Evolutionary conservation across 2,888 invertebrate genomes (phyloP).

Genomic region (Reticulitermes lucifugus): DNA sequence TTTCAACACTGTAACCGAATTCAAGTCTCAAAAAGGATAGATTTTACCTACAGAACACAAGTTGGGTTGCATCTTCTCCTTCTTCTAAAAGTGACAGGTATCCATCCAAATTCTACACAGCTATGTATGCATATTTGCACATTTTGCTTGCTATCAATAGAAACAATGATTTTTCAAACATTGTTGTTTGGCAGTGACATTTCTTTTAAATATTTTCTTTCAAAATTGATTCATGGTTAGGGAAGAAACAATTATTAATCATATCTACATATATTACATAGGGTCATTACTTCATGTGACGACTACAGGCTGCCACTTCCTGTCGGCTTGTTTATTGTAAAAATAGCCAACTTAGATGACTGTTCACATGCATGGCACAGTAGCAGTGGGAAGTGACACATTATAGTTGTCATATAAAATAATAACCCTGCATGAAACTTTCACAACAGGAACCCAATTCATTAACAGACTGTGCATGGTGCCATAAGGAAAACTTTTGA

Average conservation of each 20-base stretch:
- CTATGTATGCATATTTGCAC: constrained; percentile 25
- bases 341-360: too few relatives aligned
- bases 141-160: constrained; percentile 38
- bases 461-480: constrained; percentile 41
- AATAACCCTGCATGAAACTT: neutral
- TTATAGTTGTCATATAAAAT: too few relatives aligned
- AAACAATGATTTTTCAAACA: constrained; percentile 36
- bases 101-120: constrained; percentile 31
- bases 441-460: constrained; percentile 9
- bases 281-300: too few relatives aligned
- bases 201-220: constrained; percentile 36
- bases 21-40: constrained; percentile 17
- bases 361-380: too few relatives aligned
- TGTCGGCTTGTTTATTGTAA: too few relatives aligned
- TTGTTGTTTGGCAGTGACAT: constrained; percentile 41
- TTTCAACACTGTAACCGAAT: neutral
- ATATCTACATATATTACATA: constrained; percentile 6
- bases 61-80: constrained; percentile 2
- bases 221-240: constrained; percentile 39
- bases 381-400: too few relatives aligned
- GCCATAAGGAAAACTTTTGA: constrained; percentile 26
- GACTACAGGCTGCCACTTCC: too few relatives aligned
- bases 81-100: constrained; percentile 37
- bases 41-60: constrained; percentile 40
- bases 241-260: constrained; percentile 36